Base-by-base conservation (phyloP, 1,140 invertebrate species). In the Holcopasites calliopsidis region DNA sequence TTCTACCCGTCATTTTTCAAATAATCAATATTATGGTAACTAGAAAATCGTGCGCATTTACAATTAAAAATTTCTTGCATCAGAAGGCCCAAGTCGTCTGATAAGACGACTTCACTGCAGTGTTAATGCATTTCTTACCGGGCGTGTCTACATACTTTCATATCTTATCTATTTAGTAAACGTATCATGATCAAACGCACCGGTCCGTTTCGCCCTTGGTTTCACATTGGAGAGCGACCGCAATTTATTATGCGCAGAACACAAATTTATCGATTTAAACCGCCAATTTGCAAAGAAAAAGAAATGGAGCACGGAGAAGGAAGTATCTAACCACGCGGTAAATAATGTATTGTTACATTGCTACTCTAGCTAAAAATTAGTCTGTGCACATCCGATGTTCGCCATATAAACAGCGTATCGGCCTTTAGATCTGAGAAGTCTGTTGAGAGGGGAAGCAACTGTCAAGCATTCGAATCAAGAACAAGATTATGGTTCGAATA, bases 391-490 rank as follows among this genome's bases (percentile, higher is more conserved):
- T 47, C 13, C 13, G 28, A 33, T 28, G 26, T 52, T 62, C 31
- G 10, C 1, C 7, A 33, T n/a, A 26, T 49, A 28, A 49, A 18
- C 31, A 47, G 13, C 18, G 11, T 50, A 50, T 60, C 42, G 2
- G n/a, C 18, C 28, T 50, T 71, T 61, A 76, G 74, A 76, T 55
- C 54, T 76, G 28, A 76, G 18, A 38, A 44, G 55, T n/a, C 18
- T 76, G 21, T 76, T 66, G 74, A 71, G 5, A 26, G 74, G 57
- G 40, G 74, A 71, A 54, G 68, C 54, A n/a, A 54, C 38, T 40
- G 2, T 10, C 0, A 69, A 42, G 13, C 13, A 47, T 47, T 16
- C 44, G n/a, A 47, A 16, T 13, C 23, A 44, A 16, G 73, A 69
- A 33, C 73, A 75, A 69, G 28, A 60, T 42, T 50, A 54, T 35